Evolutionary conservation across 2,888 invertebrate genomes (phyloP).

Genomic region (Cerastis leucographa): DNA sequence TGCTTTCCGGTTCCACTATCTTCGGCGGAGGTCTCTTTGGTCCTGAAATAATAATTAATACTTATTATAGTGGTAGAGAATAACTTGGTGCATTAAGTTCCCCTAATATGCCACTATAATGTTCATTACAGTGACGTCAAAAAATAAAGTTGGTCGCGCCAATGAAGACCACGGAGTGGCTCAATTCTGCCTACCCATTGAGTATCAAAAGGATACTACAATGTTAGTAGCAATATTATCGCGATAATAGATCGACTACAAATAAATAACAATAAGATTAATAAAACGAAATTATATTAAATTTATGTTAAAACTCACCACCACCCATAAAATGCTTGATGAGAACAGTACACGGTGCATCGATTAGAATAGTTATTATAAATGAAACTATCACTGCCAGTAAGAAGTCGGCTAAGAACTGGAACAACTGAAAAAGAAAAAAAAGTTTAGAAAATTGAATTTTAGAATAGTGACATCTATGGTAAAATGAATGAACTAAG

Average conservation of each 20-base stretch:
- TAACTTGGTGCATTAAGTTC: neutral
- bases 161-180: neutral
- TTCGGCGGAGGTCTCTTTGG: slow-evolving; percentile 29
- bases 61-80: neutral
- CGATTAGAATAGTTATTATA: slow-evolving; percentile 76
- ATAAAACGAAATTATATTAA: neutral
- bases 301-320: slow-evolving; percentile 67
- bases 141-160: neutral
- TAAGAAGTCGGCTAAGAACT: slow-evolving; percentile 73
- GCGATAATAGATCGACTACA: too few species aligned
- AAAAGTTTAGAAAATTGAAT: neutral
- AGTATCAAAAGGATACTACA: too few species aligned
- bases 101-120: neutral
- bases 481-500: neutral
- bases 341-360: slow-evolving; percentile 78
- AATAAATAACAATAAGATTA: neutral
- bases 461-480: slow-evolving; percentile 37
- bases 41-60: slow-evolving; percentile 36
- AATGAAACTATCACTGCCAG: slow-evolving; percentile 75
- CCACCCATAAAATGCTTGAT: slow-evolving; percentile 77
- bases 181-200: neutral
- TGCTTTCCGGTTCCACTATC: neutral
- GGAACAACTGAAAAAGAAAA: slow-evolving; percentile 74
- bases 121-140: too few species aligned
- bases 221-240: too few species aligned